Evolutionary conservation across 2,888 invertebrate genomes (phyloP), one percentile per base, ranked within the genome.

Genomic region (Gortyna flavago): DNA sequence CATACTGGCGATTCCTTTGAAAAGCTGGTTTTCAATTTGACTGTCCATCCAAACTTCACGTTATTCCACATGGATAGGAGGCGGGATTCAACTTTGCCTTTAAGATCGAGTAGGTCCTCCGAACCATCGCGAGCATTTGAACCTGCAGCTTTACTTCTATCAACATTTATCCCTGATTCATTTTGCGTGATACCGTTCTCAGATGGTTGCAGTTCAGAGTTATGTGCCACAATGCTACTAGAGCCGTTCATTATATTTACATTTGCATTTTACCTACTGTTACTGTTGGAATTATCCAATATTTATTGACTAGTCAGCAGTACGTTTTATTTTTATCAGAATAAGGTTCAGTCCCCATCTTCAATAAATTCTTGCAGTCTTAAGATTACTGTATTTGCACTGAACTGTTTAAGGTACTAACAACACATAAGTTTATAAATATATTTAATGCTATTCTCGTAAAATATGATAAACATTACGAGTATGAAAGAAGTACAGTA

Each of bases 51-150:
- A 95, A 98, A 99, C 96, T 98, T 99, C 79, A 99, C 98, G 94
- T 99, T 99, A 94, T 99, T 99, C 99, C 99, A 99, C 97, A 99
- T 98, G 62, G 98, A 98, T 90, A 98, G 95, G 72, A 99, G 94
- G 85, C 98, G 98, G 44, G 98, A 98, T 94, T 99, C 99, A 86
- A 99, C 97, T 96, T 98, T 98, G 90, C 97, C 97, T 93, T 98
- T 98, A 76, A 97, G 97, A 91, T 98, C 98, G 35, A 95, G 89
- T 69, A 95, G 89, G 78, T 97, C 97, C 65, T 96, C 96, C 3
- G 93, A 87, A 80, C 92, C 93, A 73, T 96, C 96, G 35, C 95
- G 94, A 69, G 91, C 90, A 89, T 92, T 93, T 44, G 95, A 93
- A 74, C 92, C 88, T 64, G 93, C 89, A 69, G 93, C 88, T 83